Conservation (phyloP, 2,797 vertebrate genomes). For the Acanthurus leucopareius region DNA sequence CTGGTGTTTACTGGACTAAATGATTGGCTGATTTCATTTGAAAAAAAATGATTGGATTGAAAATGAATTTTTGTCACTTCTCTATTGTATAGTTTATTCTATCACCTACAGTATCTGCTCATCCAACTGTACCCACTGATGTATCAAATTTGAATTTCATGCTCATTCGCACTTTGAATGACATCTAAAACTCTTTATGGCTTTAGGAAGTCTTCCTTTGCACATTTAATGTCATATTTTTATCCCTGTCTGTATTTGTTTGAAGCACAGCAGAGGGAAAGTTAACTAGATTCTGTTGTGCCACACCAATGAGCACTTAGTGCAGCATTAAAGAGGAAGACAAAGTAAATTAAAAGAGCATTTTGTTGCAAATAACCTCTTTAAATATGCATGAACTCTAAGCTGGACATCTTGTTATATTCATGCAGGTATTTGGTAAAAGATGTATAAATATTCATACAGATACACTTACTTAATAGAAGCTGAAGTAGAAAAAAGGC, state of each 20-base stretch:
- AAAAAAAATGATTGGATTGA: background rate
- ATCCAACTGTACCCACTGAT: conserved; percentile 3
- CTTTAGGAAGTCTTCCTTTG: conserved; percentile 1
- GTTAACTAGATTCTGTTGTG: background rate
- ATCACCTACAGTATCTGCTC: conserved; percentile 10
- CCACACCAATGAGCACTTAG: background rate
- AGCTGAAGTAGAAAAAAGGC: background rate
- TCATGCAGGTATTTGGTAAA: background rate
- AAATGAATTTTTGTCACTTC: conserved; percentile 11
- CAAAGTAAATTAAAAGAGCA: background rate
- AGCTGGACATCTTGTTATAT: background rate
- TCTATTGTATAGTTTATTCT: background rate
- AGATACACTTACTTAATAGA: background rate
- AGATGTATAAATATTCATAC: background rate
- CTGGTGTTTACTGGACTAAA: background rate
- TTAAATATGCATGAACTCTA: background rate
- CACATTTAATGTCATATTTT: conserved; percentile 12
- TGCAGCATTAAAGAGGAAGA: background rate
- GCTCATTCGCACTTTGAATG: conserved; percentile 39
- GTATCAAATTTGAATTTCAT: conserved; percentile 52
- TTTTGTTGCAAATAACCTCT: background rate
- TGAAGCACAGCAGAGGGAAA: background rate
- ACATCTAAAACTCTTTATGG: conserved; percentile 19
- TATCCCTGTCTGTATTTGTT: background rate
- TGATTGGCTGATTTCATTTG: background rate